Conservation (phyloP, 2,113 vertebrate species). For the Calcarius ornatus region DNA sequence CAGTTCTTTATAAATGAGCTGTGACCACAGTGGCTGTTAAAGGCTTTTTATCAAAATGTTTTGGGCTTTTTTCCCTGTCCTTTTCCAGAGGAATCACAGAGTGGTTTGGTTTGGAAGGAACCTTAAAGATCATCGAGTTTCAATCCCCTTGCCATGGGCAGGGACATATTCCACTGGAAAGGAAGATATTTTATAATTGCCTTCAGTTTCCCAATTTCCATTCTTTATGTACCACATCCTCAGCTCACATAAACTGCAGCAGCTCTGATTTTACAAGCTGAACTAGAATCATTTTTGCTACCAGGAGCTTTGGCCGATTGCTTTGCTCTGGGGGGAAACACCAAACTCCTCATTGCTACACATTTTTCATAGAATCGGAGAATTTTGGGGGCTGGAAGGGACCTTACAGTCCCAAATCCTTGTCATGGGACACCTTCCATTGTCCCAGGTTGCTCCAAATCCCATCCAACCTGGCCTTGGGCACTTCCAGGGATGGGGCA, state of each 20-base stretch:
- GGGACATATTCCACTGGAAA: background rate
- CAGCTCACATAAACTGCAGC: background rate
- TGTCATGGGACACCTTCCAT: background rate
- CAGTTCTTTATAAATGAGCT: background rate
- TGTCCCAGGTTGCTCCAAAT: background rate
- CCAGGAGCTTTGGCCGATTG: fast-evolving
- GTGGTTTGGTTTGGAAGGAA: background rate
- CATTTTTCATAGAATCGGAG: fast-evolving
- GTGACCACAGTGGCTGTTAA: background rate
- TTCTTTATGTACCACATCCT: background rate
- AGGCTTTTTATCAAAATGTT: background rate
- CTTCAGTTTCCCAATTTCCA: background rate
- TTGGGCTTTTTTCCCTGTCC: background rate
- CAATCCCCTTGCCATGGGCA: background rate
- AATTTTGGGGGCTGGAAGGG: background rate
- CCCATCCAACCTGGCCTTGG: fast-evolving
- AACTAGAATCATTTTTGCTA: background rate
- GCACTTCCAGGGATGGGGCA: background rate
- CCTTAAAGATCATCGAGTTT: background rate
- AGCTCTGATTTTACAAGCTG: background rate
- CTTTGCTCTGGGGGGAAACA: background rate
- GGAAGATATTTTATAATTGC: background rate
- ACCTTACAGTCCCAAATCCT: background rate
- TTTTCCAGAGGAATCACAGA: background rate
- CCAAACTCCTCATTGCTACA: fast-evolving